Evolutionary conservation across 2,797 vertebrate species (phyloP).

Genomic region (Benthosema pterotum): DNA sequence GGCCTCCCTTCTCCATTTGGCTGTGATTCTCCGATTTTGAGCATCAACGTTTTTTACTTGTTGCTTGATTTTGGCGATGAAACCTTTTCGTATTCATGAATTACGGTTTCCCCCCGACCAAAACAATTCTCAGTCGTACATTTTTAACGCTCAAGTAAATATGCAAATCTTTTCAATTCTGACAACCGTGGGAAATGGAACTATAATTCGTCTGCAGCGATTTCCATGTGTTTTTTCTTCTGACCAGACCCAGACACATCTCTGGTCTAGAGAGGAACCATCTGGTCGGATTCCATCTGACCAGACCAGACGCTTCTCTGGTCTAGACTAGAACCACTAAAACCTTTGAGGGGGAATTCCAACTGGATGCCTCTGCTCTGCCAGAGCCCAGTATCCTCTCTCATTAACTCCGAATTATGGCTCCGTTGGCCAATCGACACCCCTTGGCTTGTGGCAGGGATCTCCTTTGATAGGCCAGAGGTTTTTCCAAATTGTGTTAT

Average conservation of each 20-base stretch:
- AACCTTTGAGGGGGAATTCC: conserved; percentile 27
- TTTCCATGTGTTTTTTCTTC: background rate
- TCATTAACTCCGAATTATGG: conserved; percentile 39
- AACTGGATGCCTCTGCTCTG: conserved; percentile 33
- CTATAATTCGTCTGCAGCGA: no score
- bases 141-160: no score
- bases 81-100: no score
- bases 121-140: no score
- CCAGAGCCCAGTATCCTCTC: conserved; percentile 49
- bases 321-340: conserved; percentile 3
- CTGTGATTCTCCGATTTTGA: no score
- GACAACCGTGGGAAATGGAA: no score
- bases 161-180: no score
- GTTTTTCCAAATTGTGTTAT: no score
- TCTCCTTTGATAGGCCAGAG: conserved; percentile 7
- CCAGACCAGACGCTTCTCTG: conserved; percentile 30
- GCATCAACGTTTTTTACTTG: no score
- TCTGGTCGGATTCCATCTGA: background rate
- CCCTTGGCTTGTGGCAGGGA: conserved; percentile 49
- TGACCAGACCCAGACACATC: conserved; percentile 26
- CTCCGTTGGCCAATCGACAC: conserved; percentile 50
- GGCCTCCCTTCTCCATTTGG: no score
- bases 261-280: conserved; percentile 19
- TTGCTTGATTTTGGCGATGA: no score
- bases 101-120: no score